phyloP scores from a whole-genome alignment of 2,888 invertebrate genomes.

The Andrena marginata region DNA sequence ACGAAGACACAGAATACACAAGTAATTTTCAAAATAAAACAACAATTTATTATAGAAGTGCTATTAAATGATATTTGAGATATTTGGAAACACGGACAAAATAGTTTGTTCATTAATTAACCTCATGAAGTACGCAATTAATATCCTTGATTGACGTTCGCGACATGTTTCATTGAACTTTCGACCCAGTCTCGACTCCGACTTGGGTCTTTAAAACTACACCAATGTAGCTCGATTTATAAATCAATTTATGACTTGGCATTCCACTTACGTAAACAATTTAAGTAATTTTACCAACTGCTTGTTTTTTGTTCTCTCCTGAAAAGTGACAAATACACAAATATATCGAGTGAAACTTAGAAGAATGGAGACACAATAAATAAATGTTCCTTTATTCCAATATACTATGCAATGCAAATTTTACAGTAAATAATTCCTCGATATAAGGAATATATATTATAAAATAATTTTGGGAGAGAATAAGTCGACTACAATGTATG shows the following conservation, averaged over 20 bases:
- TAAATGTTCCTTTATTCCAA: not conserved
- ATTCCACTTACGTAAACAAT: conserved; percentile 13
- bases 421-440: too few relatives aligned
- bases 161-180: conserved; percentile 38
- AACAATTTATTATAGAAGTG: not conserved
- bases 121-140: conserved; percentile 29
- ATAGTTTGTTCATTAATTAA: conserved; percentile 11
- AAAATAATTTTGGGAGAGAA: too few relatives aligned
- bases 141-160: conserved; percentile 29
- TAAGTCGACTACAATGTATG: too few relatives aligned
- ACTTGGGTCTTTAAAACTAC: conserved; percentile 20
- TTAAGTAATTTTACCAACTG: not conserved
- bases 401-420: not conserved
- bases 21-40: not conserved
- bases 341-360: too few relatives aligned
- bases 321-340: not conserved
- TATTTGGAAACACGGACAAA: not conserved
- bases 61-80: not conserved
- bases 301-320: not conserved
- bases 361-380: not conserved
- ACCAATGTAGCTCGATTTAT: not conserved
- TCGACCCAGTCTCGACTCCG: conserved; percentile 36
- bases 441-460: too few relatives aligned
- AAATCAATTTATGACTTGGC: not conserved
- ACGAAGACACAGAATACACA: not conserved